Evolutionary conservation across 2,797 vertebrate species (phyloP).

Genomic region (Hypotaenidia philippensis): DNA sequence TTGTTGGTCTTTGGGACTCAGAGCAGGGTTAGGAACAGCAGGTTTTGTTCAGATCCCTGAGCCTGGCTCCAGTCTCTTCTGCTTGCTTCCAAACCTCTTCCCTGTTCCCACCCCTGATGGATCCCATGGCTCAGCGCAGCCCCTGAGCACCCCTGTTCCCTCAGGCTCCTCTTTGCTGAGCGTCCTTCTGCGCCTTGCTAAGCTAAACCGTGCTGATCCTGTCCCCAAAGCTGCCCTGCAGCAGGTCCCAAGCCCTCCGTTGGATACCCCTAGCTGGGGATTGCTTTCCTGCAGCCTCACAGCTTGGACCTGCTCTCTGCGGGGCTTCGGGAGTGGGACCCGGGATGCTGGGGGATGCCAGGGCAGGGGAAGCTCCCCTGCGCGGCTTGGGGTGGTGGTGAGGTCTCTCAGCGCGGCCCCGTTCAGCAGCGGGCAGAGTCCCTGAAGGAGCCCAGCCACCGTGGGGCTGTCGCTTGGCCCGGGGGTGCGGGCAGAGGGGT

Average conservation of each 20-base stretch:
- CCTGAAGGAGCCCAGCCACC: neutral
- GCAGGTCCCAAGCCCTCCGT: rapidly evolving
- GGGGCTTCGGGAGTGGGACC: rapidly evolving
- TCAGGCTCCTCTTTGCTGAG: neutral
- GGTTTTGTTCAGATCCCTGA: neutral
- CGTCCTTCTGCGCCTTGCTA: rapidly evolving
- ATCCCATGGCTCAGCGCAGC: neutral
- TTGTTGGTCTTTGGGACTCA: neutral
- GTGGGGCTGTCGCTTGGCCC: rapidly evolving
- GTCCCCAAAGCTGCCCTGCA: neutral
- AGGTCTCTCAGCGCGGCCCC: neutral
- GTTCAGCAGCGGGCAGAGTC: neutral
- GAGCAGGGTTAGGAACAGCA: rapidly evolving
- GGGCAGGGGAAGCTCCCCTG: rapidly evolving
- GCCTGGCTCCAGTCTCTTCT: neutral
- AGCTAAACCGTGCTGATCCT: neutral
- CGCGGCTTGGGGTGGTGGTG: rapidly evolving
- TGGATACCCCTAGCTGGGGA: rapidly evolving
- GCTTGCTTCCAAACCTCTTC: rapidly evolving
- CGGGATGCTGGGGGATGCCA: rapidly evolving
- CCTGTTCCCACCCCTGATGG: neutral
- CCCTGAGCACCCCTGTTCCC: neutral
- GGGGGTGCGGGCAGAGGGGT: too few relatives aligned
- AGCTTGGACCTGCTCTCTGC: neutral
- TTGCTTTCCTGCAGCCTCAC: neutral